Conservation (phyloP, 2,797 vertebrate species). For the Threskiornis aethiopicus region DNA sequence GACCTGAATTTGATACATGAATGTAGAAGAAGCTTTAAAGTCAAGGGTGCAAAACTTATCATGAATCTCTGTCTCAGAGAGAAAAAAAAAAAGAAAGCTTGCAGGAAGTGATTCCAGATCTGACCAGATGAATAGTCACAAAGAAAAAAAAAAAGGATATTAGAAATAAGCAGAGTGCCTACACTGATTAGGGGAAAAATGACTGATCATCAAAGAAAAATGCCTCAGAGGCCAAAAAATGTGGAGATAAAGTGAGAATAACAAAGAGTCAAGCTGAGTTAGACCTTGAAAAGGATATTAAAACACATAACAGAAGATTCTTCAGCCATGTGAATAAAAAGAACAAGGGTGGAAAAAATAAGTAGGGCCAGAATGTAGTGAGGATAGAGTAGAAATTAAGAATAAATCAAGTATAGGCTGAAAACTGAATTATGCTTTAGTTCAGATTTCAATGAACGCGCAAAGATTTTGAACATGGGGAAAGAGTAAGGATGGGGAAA, state of each 20-base stretch:
- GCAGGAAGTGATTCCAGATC: slow-evolving; percentile 1
- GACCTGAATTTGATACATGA: background rate
- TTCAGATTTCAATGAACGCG: background rate
- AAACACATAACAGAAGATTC: slow-evolving; percentile 15
- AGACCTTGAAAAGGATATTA: slow-evolving; percentile 37
- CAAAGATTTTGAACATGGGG: background rate
- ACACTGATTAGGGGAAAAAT: background rate
- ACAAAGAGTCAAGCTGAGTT: slow-evolving; percentile 35
- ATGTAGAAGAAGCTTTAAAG: background rate
- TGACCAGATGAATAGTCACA: background rate
- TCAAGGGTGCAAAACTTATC: background rate
- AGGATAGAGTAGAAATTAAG: background rate
- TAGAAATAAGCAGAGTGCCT: slow-evolving; percentile 33
- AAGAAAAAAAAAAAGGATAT: background rate
- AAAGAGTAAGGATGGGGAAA: background rate
- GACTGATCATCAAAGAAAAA: slow-evolving; percentile 36
- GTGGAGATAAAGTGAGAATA: slow-evolving; percentile 35
- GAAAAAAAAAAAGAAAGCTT: background rate
- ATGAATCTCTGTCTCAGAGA: background rate
- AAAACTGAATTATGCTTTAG: background rate
- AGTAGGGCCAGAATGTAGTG: background rate
- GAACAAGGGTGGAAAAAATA: background rate
- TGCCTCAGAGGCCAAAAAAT: slow-evolving; percentile 7
- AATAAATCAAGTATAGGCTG: background rate
- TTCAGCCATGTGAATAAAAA: slow-evolving; percentile 5